Evolutionary conservation across 2,888 invertebrate genomes (phyloP).

Genomic region (Drosophila rubida): DNA sequence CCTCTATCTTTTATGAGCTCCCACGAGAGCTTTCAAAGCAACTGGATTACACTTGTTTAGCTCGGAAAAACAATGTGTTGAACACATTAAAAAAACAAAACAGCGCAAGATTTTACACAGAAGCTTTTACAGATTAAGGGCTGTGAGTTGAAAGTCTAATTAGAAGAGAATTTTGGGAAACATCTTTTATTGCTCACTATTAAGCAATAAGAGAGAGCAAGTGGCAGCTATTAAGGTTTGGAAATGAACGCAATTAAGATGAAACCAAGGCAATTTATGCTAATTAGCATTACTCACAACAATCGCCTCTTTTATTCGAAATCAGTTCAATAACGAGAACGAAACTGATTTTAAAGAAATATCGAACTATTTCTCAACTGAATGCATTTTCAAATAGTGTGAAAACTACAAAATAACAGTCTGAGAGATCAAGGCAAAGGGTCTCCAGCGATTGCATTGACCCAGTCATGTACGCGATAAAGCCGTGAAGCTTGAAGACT

Average conservation of each 20-base stretch:
- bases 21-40: not conserved
- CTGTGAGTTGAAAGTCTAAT: not conserved
- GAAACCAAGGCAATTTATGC: too few relatives aligned
- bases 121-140: too few relatives aligned
- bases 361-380: not conserved
- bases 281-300: too few relatives aligned
- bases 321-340: too few relatives aligned
- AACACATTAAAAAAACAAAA: not conserved
- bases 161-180: not conserved
- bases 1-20: not conserved
- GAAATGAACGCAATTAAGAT: too few relatives aligned
- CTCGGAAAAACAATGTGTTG: not conserved
- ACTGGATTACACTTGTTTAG: not conserved
- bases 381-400: not conserved
- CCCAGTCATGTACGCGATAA: constrained; percentile 1
- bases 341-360: too few relatives aligned
- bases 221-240: not conserved
- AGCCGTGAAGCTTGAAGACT: not conserved
- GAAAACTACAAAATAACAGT: not conserved
- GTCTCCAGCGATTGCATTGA: constrained; percentile 16
- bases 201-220: not conserved
- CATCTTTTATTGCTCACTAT: not conserved
- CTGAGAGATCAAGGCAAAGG: constrained; percentile 6
- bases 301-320: too few relatives aligned
- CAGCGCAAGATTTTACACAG: too few relatives aligned